These are phyloP conservation scores for Anagyrus pseudococci DNA, from an alignment of 2,888 invertebrate species.

Conservation along the genomic window DNA sequence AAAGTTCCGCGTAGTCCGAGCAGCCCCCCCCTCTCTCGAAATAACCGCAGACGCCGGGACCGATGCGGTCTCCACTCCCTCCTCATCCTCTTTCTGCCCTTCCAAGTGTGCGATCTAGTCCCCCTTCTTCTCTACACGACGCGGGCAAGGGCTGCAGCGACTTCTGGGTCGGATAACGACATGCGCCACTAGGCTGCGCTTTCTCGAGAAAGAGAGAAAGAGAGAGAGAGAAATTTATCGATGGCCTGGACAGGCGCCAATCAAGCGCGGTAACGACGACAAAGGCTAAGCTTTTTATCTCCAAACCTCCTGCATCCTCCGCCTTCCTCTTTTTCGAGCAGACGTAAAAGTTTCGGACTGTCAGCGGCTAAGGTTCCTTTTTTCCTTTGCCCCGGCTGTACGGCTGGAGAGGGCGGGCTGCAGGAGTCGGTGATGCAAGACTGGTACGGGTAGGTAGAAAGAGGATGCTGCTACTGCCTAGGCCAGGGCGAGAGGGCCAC, in stretches of 20 bases:
- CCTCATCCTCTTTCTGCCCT: too few species aligned
- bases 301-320: background rate
- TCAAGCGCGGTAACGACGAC: slow-evolving; percentile 32
- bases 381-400: too few species aligned
- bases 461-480: background rate
- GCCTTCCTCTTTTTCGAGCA: background rate
- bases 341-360: slow-evolving; percentile 26
- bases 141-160: too few species aligned
- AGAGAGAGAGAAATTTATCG: slow-evolving; percentile 34
- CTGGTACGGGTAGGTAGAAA: background rate
- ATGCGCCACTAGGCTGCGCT: too few species aligned
- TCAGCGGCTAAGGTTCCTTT: background rate
- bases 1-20: slow-evolving; percentile 11
- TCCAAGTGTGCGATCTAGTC: slow-evolving; percentile 28
- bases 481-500: background rate
- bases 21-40: too few species aligned
- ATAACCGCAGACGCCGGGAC: slow-evolving; percentile 18
- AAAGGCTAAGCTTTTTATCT: slow-evolving; percentile 30
- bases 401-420: too few species aligned
- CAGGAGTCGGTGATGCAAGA: too few species aligned
- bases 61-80: slow-evolving; percentile 13
- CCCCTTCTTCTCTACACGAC: too few species aligned
- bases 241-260: slow-evolving; percentile 39
- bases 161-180: too few species aligned
- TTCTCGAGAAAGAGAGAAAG: background rate